Percentiles rank a stretch among this genome's conserved stretches.
phyloP scores from a whole-genome alignment of 2,888 invertebrate species.

The Thysanoteuthis rhombus region DNA sequence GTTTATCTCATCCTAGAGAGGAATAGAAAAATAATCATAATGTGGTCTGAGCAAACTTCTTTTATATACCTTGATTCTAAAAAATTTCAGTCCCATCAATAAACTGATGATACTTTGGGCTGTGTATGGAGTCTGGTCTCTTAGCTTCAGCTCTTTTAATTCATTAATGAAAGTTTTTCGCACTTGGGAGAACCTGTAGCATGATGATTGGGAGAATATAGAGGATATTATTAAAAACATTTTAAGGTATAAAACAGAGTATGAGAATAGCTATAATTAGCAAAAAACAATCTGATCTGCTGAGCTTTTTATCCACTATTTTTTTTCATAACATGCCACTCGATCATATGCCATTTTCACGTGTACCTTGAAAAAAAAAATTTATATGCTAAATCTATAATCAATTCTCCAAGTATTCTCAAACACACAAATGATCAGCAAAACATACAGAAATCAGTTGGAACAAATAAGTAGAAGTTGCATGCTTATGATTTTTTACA shows the following conservation, averaged over 20 bases:
- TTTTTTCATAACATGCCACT: too few species aligned
- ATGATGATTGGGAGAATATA: not conserved
- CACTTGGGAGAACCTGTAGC: constrained; percentile 81
- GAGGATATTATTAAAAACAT: not conserved
- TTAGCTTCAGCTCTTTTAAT: constrained; percentile 81
- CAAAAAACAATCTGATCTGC: too few species aligned
- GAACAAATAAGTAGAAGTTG: not conserved
- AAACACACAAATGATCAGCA: not conserved
- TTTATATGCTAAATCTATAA: too few species aligned
- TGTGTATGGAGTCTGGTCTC: constrained; percentile 84
- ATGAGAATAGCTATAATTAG: not conserved
- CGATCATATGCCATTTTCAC: too few species aligned
- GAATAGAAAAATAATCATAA: not conserved
- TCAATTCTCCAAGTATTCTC: too few species aligned
- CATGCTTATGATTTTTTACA: not conserved
- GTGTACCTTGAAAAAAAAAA: too few species aligned
- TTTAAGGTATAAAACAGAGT: not conserved
- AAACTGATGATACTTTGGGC: constrained; percentile 92
- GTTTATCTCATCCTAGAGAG: not conserved
- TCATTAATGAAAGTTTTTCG: constrained; percentile 91
- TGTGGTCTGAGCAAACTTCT: not conserved
- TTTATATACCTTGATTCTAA: constrained; percentile 77
- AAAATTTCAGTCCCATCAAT: constrained; percentile 99
- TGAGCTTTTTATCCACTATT: too few species aligned
- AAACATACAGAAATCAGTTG: not conserved